phyloP scores from a whole-genome alignment of 2,888 invertebrate genomes.

The Macropis europaea region DNA sequence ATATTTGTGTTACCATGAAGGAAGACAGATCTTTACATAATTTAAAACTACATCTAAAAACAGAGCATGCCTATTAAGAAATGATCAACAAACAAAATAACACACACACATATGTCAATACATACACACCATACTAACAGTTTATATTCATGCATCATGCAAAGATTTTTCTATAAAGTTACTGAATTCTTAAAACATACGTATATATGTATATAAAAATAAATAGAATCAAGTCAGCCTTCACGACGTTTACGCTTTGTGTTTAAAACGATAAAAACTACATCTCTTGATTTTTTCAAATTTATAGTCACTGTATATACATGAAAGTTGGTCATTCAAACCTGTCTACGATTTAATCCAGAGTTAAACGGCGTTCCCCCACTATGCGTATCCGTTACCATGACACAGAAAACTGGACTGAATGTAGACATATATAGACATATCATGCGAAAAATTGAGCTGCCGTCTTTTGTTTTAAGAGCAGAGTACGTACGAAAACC shows the following conservation, averaged over 20 bases:
- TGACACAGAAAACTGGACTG: not conserved
- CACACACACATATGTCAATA: not conserved
- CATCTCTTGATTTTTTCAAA: not conserved
- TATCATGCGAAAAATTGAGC: no score
- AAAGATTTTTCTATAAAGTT: not conserved
- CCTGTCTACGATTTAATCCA: no score
- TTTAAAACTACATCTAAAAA: slow-evolving; percentile 19
- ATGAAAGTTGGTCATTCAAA: not conserved
- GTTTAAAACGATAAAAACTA: slow-evolving; percentile 6
- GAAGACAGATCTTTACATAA: slow-evolving; percentile 23
- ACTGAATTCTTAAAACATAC: not conserved
- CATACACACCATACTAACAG: not conserved
- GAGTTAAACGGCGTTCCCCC: no score
- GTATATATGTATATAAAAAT: slow-evolving; percentile 36
- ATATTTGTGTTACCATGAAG: not conserved
- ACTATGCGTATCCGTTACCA: not conserved
- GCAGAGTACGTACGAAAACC: not conserved
- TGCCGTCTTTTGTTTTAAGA: not conserved
- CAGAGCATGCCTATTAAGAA: not conserved
- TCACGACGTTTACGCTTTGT: slow-evolving; percentile 26
- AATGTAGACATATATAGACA: no score
- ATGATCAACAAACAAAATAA: not conserved
- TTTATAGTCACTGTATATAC: slow-evolving; percentile 2
- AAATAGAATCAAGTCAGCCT: slow-evolving; percentile 55
- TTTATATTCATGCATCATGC: not conserved